These are phyloP conservation scores for Argyrosomus japonicus DNA, from an alignment of 2,113 vertebrate species.

Conservation along the genomic window DNA sequence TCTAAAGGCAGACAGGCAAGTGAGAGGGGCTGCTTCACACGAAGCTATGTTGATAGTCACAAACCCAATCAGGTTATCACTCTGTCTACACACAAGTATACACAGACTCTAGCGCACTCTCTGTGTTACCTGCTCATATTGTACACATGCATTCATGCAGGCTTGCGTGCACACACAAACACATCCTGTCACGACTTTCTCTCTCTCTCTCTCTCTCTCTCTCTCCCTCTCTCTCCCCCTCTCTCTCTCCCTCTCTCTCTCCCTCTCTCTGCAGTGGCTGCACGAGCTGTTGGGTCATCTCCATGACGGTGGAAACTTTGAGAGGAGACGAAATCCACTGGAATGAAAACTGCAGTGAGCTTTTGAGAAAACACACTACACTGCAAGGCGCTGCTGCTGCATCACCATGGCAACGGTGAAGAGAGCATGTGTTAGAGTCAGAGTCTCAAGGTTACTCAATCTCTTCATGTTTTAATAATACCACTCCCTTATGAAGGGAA, in stretches of 20 bases:
- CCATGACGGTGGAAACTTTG: slow-evolving; percentile 63
- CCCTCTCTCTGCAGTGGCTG: slow-evolving; percentile 25
- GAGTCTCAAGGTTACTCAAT: slow-evolving; percentile 80
- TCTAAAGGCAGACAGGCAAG: slow-evolving; percentile 38
- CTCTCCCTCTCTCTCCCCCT: slow-evolving; percentile 16
- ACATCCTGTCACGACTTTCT: not conserved
- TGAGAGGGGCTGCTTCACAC: slow-evolving; percentile 40
- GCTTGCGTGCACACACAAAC: slow-evolving; percentile 6
- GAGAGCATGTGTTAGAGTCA: slow-evolving; percentile 67
- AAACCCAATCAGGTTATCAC: slow-evolving; percentile 54
- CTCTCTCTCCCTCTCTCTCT: not conserved
- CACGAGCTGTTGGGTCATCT: slow-evolving; percentile 46
- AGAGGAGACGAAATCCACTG: slow-evolving; percentile 54
- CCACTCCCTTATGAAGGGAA: slow-evolving; percentile 67
- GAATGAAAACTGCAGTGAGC: slow-evolving; percentile 64
- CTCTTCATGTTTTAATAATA: slow-evolving; percentile 81
- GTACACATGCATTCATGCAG: not conserved
- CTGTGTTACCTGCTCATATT: slow-evolving; percentile 4
- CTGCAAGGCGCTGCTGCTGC: slow-evolving; percentile 69
- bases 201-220: too few species aligned
- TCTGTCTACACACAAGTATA: slow-evolving; percentile 7
- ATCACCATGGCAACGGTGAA: slow-evolving; percentile 76
- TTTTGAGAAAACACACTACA: slow-evolving; percentile 53
- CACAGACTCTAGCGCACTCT: slow-evolving; percentile 1
- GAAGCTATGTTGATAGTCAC: slow-evolving; percentile 36